Evolutionary conservation across 2,113 vertebrate genomes (phyloP).

Genomic region (Myxocyprinus asiaticus): DNA sequence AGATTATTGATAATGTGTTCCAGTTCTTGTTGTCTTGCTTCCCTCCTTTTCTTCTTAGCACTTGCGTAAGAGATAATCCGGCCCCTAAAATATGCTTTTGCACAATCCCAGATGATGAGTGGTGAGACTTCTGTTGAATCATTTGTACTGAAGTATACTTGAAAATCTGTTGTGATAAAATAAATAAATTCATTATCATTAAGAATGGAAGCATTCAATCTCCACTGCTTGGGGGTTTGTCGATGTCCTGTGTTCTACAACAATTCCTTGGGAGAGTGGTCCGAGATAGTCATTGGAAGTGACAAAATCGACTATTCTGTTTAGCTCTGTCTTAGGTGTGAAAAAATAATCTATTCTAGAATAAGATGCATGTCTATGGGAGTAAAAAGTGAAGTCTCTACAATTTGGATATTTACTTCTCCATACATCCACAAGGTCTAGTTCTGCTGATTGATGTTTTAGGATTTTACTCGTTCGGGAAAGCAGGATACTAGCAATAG

Average conservation of each 20-base stretch:
- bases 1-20: background rate
- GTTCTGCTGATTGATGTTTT: background rate
- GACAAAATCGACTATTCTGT: background rate
- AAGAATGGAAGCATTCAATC: background rate
- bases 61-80: conserved; percentile 9
- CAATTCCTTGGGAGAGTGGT: background rate
- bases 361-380: conserved; percentile 16
- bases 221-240: background rate
- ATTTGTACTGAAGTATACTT: too few relatives aligned
- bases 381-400: background rate
- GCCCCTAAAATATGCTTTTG: conserved; percentile 20
- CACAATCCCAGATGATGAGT: conserved; percentile 2
- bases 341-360: conserved; percentile 24
- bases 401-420: conserved; percentile 3
- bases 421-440: conserved; percentile 4
- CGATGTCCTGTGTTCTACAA: background rate
- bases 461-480: conserved; percentile 19
- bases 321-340: conserved; percentile 14
- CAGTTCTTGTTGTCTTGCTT: conserved; percentile 13
- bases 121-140: background rate
- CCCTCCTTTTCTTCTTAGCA: conserved; percentile 6
- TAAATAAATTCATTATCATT: conserved; percentile 11
- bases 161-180: too few relatives aligned
- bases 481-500: background rate
- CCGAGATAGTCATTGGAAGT: conserved; percentile 2